Base-by-base conservation (phyloP, 1,140 invertebrate genomes). In the Trichonephila clavata region DNA sequence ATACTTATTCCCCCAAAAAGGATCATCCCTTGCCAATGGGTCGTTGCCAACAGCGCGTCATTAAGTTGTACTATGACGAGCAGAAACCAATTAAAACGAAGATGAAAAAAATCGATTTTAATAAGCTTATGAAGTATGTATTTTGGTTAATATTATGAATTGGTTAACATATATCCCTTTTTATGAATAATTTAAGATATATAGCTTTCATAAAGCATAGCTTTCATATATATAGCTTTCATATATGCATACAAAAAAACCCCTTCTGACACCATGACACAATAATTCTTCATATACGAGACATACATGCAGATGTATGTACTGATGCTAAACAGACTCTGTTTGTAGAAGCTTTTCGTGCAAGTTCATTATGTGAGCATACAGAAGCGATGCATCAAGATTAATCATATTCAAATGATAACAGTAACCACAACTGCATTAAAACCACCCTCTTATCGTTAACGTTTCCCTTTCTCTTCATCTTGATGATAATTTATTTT, bases 401-500 rank as follows among this genome's bases (percentile, higher is more conserved):
- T 77, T 77, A 77, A 77, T 77, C 71, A 77, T 77, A 77, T 77
- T 39, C 27, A 77, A 39, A 77, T 77, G 71, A 77, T 77, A 77
- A 39, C 71, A 32, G 24, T 24, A 24, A 5, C 18, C 50, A 57
- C 39, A 59, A 83, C n/a, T 59, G 81, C 81, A 83, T 83, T 83
- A 83, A 83, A 83, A 83, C 81, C 39, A 59, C n/a, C 81, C 81
- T 20, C 77, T 57, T 57, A 50, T 83, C 50, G 43, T 83, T 59
- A 50, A 83, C 18, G 39, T 24, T 16, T 8, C 27, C 20, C 81
- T 21, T 20, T 57, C 39, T 14, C 80, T 77, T 77, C 71, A 77
- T 32, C 71, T 77, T 77, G 71, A 59, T 83, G 86, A 27, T 87
- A 87, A 87, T 87, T 90, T 90, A 90, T 90, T 77, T 81, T 81